Evolutionary conservation across 1,140 invertebrate species (phyloP), one percentile per base, ranked within the genome.

Genomic region (Telenomus remus): DNA sequence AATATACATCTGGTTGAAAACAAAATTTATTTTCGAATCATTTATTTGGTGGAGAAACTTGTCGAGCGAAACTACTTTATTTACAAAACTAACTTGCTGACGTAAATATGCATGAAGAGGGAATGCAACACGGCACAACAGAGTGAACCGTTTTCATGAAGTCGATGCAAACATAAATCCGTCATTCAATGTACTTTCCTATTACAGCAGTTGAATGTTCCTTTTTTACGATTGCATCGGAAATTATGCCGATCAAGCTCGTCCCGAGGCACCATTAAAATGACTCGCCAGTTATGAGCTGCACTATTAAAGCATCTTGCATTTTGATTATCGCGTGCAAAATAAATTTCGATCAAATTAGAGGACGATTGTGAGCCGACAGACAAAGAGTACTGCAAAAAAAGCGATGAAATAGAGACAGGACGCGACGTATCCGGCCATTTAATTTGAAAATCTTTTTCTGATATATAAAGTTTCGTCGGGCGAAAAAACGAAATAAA

Each of bases 211-310:
- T 70, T 70, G 53, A 69, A 69, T 49, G 65, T 9, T 47, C 33
- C 49, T 54, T 70, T 70, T 70, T 70, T 70, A 60, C 37, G 66
- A 70, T 35, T 55, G 43, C 11, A 33, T 51, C 56, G 56, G 56
- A 70, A 61, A 70, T 70, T 60, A 69, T 69, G 34, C 55, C 48
- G 65, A 54, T 69, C 55, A 54, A 59, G 37, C 42, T 42, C 54
- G 43, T 60, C 50, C 33, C 12, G 42, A 43, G 56, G 47, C 60
- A 54, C 50, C 48, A 60, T 69, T 50, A 39, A 54, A 60, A 69
- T 60, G 65, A 69, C 53, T 54, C 65, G 56, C 49, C 6, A 57
- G 64, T 68, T 68, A 59, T 51, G 59, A 53, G 47, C 51, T 51
- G 53, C 57, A 59, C 37, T 39, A 39, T 39, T 27, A 27, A 27